Conservation (phyloP, 2,797 vertebrate species). For the Tamandua tetradactyla region DNA sequence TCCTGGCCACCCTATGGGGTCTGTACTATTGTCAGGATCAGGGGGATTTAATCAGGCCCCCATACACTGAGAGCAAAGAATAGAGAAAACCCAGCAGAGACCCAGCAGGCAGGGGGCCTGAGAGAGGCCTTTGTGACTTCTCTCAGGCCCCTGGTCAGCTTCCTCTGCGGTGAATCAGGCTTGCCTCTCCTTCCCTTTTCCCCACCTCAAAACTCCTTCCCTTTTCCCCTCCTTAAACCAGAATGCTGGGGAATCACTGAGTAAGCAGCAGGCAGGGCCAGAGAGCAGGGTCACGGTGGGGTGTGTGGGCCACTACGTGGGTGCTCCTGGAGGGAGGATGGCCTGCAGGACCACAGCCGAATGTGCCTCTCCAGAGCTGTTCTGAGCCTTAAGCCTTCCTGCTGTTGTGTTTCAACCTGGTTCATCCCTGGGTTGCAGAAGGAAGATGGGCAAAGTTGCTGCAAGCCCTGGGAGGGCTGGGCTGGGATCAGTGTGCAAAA, state of each 20-base stretch:
- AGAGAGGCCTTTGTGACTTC: no score
- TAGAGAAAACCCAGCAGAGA: neutral
- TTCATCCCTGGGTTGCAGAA: neutral
- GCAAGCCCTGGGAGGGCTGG: neutral
- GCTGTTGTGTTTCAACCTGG: neutral
- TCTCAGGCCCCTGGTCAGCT: neutral
- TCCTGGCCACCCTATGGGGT: accelerated
- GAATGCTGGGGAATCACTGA: neutral
- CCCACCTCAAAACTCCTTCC: neutral
- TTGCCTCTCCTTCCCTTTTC: neutral
- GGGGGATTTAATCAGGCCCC: neutral
- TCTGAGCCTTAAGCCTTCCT: neutral
- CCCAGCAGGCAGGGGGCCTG: neutral
- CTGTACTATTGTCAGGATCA: accelerated
- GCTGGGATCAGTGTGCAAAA: neutral
- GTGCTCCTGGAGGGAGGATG: neutral
- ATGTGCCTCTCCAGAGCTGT: accelerated
- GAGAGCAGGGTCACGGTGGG: neutral
- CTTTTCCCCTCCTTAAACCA: neutral
- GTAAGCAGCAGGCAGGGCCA: neutral
- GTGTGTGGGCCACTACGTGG: neutral
- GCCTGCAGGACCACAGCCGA: neutral
- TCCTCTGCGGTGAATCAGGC: neutral
- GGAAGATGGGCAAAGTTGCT: neutral
- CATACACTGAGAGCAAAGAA: accelerated